Base-by-base conservation (phyloP, 1,140 invertebrate genomes). In the Drosophila arawakana region DNA sequence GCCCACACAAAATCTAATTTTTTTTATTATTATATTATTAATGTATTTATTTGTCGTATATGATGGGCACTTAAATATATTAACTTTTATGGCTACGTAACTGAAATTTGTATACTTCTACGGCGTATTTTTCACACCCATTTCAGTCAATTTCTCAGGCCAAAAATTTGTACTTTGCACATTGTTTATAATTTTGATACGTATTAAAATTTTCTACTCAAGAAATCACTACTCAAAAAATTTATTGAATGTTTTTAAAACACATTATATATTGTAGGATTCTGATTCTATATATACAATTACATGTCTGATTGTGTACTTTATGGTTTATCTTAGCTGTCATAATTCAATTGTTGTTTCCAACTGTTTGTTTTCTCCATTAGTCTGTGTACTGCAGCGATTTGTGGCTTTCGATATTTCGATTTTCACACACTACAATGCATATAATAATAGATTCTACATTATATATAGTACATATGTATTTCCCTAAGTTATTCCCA, bases 321-420 rank as follows among this genome's bases (percentile, higher is more conserved):
- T 71, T 60, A 70, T 72, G 41, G 75, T 67, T 78, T 85, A 62
- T 69, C 62, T 84, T 66, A 46, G 46, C 34, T 75, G 34, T 62
- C 67, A 85, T 74, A 74, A 74, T 66, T 47, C 47, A 66, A 68
- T 66, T 80, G 65, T 67, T 76, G 10, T 9, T 21, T 21, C 41
- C 34, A 10, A 13, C 46, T 49, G 11, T 21, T 30, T 63, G 15
- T 18, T 8, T 63, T 63, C 30, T 30, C 34, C 35, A 41, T 61
- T 54, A 34, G 21, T 35, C 30, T 21, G 43, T 60, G 15, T 11
- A 30, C n/a, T 34, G 11, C 46, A 25, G 43, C 37, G 8, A 47
- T 70, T 62, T 52, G 55, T 35, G 46, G 47, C 2, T 46, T 13
- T 37, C 7, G 13, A 55, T 37, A 39, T 39, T 39, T 39, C 13